Conservation (phyloP, 2,113 vertebrate species). For the Apus apus region DNA sequence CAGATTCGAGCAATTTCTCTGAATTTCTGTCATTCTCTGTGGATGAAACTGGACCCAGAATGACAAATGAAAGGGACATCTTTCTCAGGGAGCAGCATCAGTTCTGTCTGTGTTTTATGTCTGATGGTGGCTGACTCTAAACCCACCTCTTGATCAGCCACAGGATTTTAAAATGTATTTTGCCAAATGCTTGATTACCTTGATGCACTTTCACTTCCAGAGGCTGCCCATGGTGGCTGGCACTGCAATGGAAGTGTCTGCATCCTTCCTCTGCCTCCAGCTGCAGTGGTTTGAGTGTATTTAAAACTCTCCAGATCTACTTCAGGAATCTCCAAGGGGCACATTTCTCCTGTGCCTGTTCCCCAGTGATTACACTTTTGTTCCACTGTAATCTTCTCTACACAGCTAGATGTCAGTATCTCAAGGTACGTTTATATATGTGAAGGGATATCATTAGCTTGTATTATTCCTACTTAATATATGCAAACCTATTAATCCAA, state of each 20-base stretch:
- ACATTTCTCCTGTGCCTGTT: not conserved
- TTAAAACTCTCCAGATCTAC: not conserved
- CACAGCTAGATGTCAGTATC: not conserved
- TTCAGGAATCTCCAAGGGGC: not conserved
- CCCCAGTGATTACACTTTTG: not conserved
- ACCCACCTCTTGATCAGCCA: not conserved
- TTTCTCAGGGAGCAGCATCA: not conserved
- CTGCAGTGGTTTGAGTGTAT: not conserved
- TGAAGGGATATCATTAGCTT: not conserved
- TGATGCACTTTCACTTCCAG: not conserved
- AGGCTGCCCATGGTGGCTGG: not conserved
- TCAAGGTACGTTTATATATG: not conserved
- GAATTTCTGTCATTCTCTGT: not conserved
- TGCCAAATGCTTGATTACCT: not conserved
- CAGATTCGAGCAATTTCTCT: not conserved
- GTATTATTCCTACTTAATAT: not conserved
- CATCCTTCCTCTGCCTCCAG: not conserved
- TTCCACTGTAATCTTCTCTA: not conserved
- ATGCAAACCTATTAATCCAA: not conserved
- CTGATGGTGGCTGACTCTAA: not conserved
- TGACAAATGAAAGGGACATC: fast-evolving
- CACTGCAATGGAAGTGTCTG: not conserved
- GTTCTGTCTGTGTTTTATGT: fast-evolving
- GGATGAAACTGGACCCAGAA: not conserved
- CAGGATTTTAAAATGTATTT: not conserved